phyloP scores from a whole-genome alignment of 2,113 vertebrate species.

The Prolemur simus region DNA sequence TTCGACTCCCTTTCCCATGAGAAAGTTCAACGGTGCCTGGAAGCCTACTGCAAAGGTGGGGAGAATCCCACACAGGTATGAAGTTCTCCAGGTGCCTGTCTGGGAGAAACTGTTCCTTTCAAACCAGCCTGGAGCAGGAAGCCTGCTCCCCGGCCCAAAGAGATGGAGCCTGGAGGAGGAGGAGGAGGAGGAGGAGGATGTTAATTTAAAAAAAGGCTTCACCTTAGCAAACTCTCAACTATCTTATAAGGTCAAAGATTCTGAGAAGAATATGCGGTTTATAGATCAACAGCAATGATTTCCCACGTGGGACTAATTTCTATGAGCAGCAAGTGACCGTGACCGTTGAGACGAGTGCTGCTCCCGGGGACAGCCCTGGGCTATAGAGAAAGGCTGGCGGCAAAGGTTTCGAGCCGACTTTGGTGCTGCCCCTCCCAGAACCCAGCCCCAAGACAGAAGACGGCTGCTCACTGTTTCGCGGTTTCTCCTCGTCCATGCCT shows the following conservation, averaged over 20 bases:
- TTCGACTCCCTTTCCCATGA: background rate
- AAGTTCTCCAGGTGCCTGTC: background rate
- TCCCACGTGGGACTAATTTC: accelerated
- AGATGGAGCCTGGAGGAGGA: background rate
- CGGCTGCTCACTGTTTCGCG: conserved; percentile 93
- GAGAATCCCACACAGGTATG: background rate
- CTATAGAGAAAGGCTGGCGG: conserved; percentile 15
- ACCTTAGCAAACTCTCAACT: background rate
- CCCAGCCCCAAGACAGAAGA: conserved; percentile 42
- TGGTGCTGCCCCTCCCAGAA: background rate
- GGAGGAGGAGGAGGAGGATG: background rate
- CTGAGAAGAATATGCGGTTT: background rate
- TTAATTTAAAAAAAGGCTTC: background rate
- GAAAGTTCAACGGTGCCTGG: background rate
- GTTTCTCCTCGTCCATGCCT: conserved; percentile 96
- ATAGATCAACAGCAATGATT: background rate
- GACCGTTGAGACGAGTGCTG: background rate
- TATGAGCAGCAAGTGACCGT: background rate
- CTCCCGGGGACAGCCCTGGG: conserved; percentile 11
- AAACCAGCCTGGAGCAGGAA: background rate
- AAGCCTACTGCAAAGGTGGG: background rate
- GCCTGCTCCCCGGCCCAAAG: background rate
- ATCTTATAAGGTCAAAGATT: background rate
- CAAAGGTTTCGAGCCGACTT: background rate
- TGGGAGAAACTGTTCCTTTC: background rate